Conservation (phyloP, 2,888 invertebrate species). For the Amphipoea lucens region DNA sequence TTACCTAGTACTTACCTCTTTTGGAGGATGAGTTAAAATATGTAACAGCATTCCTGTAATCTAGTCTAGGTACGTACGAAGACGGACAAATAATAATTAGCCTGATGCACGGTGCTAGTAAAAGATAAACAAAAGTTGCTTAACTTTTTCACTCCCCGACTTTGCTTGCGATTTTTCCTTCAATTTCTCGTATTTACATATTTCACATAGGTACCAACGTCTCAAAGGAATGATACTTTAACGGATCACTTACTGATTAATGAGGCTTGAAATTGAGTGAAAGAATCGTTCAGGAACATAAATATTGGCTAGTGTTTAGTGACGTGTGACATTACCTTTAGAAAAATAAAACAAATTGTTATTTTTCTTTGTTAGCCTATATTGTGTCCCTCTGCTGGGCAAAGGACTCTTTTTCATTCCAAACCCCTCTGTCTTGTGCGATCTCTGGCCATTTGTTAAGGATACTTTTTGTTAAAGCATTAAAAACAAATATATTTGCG, state of each 20-base stretch:
- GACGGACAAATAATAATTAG: neutral
- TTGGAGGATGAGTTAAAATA: neutral
- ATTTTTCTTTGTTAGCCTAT: neutral
- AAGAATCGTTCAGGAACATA: slow-evolving; percentile 32
- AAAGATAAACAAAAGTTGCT: neutral
- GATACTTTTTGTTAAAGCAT: too few relatives aligned
- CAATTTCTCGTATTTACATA: slow-evolving; percentile 8
- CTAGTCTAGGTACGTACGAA: neutral
- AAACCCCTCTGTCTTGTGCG: too few relatives aligned
- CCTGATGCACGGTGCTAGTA: neutral
- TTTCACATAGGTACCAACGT: slow-evolving; percentile 2
- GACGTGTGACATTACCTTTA: slow-evolving; percentile 31
- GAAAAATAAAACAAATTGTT: neutral
- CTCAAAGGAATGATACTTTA: slow-evolving; percentile 25
- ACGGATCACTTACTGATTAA: slow-evolving; percentile 51
- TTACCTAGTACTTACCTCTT: neutral
- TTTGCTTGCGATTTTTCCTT: neutral
- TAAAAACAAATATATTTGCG: too few relatives aligned
- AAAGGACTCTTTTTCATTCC: too few relatives aligned
- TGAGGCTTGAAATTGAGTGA: slow-evolving; percentile 58
- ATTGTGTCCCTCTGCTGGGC: neutral
- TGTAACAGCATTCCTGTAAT: too few relatives aligned
- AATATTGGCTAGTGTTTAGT: slow-evolving; percentile 43
- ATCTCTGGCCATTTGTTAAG: too few relatives aligned
- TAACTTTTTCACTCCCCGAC: neutral